Evolutionary conservation across 2,113 vertebrate genomes (phyloP).

Genomic region (Octodon degus): DNA sequence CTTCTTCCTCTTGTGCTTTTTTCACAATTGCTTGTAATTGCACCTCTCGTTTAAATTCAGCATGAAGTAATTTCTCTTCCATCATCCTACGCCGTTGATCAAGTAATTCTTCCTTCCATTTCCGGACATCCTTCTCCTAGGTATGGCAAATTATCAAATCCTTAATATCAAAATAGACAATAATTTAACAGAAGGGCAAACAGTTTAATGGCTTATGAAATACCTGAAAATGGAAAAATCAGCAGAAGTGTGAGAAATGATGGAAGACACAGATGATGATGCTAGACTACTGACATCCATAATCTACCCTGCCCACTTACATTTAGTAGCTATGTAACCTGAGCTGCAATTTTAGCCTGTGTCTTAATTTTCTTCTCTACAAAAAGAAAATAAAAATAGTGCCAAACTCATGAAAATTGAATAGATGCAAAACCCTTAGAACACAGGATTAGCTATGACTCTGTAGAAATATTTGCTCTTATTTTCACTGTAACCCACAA

Average conservation of each 20-base stretch:
- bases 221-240: not conserved
- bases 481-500: not conserved
- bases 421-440: not conserved
- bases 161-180: not conserved
- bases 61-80: conserved; percentile 98
- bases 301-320: not conserved
- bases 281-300: not conserved
- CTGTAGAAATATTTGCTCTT: not conserved
- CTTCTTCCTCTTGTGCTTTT: conserved; percentile 99
- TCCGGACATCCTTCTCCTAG: conserved; percentile 97
- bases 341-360: not conserved
- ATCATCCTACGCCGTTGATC: conserved; percentile 98
- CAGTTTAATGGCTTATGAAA: not conserved
- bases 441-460: not conserved
- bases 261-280: not conserved
- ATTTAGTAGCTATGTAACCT: not conserved
- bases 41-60: conserved; percentile 97
- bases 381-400: not conserved
- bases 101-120: conserved; percentile 98
- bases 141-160: not conserved
- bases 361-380: not conserved
- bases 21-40: conserved; percentile 99
- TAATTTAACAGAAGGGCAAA: not conserved
- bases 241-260: not conserved
- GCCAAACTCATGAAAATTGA: not conserved